Evolutionary conservation across 2,888 invertebrate genomes (phyloP), one percentile per base, ranked within the genome.

Genomic region (Thereva nobilitata): DNA sequence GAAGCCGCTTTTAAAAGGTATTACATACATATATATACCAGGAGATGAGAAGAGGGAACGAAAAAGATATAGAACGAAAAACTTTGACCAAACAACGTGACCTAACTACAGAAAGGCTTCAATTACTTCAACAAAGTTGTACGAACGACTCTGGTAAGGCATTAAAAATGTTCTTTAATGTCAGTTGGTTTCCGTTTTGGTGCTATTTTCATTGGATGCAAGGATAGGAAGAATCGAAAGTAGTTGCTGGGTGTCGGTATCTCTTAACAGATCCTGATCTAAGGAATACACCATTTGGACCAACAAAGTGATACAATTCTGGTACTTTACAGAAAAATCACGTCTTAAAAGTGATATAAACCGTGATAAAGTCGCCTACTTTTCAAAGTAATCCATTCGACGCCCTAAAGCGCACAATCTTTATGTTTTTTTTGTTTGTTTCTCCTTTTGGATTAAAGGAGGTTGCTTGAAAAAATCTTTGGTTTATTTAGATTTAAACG

Each of bases 41-140:
- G 40, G 49, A 37, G 49, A 35, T 9, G 5, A 3, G 47, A 37
- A 3, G n/a, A 35, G 3, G 12, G 42, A 23, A 23, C 23, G 23
- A 23, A 23, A 23, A 23, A 23, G 1, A 23, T 23, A 23, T 23
- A 23, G 23, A 23, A 23, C 23, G 10, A 38, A 37, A 59, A 59
- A 37, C 35, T 57, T 57, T 57, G 57, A 57, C 57, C 44, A 37
- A 40, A 59, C 34, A n/a, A 47, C 59, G 59, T 59, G 59, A 56
- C 40, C 12, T 6, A 56, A 59, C 59, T 59, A 38, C 49, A 59
- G 49, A 59, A 23, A 35, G 38, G 9, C 57, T 44, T n/a, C 37
- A 57, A 57, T 57, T 57, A 57, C 35, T 59, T 59, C 40, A 47
- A 38, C 37, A 59, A 59, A 59, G 59, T 59, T 56, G 55, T 23